Conservation (phyloP, 2,113 vertebrate species). For the Forbesichthys papilliferus region DNA sequence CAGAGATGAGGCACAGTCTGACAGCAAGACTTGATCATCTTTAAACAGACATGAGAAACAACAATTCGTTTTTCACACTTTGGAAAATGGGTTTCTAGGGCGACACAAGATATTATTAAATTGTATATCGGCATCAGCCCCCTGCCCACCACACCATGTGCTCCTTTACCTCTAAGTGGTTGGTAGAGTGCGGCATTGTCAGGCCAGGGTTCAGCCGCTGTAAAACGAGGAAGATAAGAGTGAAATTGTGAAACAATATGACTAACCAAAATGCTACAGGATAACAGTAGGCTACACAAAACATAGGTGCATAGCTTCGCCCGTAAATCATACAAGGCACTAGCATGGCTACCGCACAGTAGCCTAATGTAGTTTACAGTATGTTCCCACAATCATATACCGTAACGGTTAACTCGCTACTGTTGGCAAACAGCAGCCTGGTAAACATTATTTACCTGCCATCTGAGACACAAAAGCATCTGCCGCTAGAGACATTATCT, state of each 20-base stretch:
- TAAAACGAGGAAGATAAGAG: constrained; percentile 3
- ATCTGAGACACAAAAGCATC: constrained; percentile 81
- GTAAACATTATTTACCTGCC: constrained; percentile 64
- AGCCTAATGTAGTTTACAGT: too few relatives aligned
- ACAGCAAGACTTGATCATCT: constrained; percentile 94
- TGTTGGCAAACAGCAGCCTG: not conserved
- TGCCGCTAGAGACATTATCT: constrained; percentile 77
- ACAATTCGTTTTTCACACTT: not conserved
- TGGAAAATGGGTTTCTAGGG: not conserved
- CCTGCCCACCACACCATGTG: not conserved
- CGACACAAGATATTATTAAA: not conserved
- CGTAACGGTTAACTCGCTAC: not conserved
- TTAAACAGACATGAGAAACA: constrained; percentile 47
- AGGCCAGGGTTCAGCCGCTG: constrained; percentile 83
- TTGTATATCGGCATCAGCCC: not conserved
- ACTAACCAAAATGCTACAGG: not conserved
- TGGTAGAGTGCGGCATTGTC: constrained; percentile 80
- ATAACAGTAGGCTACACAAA: not conserved
- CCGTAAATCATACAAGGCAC: too few relatives aligned
- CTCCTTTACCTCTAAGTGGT: constrained; percentile 71
- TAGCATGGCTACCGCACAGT: too few relatives aligned
- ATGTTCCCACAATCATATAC: not conserved
- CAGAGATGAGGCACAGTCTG: constrained; percentile 94
- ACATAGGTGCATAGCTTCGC: too few relatives aligned
- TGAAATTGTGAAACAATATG: not conserved